Evolutionary conservation across 2,113 vertebrate genomes (phyloP).

Genomic region (Carlito syrichta): DNA sequence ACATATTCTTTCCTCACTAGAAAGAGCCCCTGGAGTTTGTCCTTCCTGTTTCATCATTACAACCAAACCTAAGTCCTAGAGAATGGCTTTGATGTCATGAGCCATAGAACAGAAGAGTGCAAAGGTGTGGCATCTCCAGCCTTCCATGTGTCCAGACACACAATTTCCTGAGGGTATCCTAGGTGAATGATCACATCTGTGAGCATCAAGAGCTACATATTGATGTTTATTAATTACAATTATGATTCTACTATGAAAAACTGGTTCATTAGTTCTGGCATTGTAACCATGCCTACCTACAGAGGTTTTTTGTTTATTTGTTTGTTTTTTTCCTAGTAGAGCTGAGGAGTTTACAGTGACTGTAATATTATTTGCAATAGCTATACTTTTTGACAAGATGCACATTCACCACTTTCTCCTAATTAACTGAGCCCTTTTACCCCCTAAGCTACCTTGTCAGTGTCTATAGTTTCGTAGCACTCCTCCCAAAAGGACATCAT

Average conservation of each 20-base stretch:
- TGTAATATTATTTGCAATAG: background rate
- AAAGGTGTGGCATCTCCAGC: background rate
- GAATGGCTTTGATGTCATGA: background rate
- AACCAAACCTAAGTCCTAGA: background rate
- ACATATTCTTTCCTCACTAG: background rate
- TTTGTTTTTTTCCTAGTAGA: background rate
- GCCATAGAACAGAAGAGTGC: background rate
- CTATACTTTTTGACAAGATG: background rate
- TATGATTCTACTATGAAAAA: background rate
- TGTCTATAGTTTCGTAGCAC: background rate
- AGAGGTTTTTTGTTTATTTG: background rate
- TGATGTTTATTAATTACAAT: background rate
- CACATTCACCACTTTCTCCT: background rate
- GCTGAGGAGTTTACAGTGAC: background rate
- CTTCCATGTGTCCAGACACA: background rate
- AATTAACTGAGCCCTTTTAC: background rate
- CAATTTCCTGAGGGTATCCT: background rate
- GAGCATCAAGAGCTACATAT: background rate
- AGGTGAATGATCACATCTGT: background rate
- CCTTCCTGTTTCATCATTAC: background rate
- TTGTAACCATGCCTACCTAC: background rate
- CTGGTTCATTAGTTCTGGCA: background rate
- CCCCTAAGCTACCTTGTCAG: background rate
- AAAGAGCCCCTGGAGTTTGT: background rate
- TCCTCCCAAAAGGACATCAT: background rate